phyloP scores from a whole-genome alignment of 35 echinoderm and acorn worm genomes.

The Heliocidaris erythrogramma region DNA sequence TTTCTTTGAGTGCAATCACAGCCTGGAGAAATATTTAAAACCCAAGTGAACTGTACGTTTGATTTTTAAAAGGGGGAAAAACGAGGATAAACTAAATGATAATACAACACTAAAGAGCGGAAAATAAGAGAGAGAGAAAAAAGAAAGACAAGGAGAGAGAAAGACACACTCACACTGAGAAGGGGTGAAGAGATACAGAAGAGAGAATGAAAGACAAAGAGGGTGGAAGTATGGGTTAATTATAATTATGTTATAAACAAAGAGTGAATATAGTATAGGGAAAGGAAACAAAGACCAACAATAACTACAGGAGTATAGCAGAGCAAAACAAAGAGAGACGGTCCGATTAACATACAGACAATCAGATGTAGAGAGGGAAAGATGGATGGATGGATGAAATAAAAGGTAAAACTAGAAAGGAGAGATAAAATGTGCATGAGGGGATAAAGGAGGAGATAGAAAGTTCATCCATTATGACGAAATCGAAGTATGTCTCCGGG shows the following conservation, averaged over 20 bases:
- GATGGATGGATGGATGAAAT: not conserved
- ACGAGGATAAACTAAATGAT: not conserved
- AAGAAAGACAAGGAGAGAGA: not conserved
- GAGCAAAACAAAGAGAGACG: too few species aligned
- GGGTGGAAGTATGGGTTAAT: too few species aligned
- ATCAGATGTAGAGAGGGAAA: too few species aligned
- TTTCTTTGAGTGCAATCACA: not conserved
- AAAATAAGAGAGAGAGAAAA: not conserved
- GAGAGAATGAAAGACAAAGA: too few species aligned
- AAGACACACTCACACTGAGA: not conserved
- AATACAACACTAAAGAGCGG: not conserved
- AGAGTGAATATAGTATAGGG: too few species aligned
- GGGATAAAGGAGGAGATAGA: not conserved
- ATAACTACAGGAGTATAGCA: too few species aligned
- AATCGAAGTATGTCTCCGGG: not conserved
- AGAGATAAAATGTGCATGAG: not conserved
- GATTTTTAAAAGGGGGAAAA: not conserved
- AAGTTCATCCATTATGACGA: slow-evolving; percentile 11
- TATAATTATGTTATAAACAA: too few species aligned
- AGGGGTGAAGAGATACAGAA: not conserved
- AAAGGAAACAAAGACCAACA: too few species aligned
- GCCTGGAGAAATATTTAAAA: not conserved
- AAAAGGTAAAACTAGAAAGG: not conserved
- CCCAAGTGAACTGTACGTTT: not conserved
- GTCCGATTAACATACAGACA: too few species aligned